These are phyloP conservation scores for Drosophila leonis DNA, from an alignment of 2,888 invertebrate genomes.

Conservation along the genomic window DNA sequence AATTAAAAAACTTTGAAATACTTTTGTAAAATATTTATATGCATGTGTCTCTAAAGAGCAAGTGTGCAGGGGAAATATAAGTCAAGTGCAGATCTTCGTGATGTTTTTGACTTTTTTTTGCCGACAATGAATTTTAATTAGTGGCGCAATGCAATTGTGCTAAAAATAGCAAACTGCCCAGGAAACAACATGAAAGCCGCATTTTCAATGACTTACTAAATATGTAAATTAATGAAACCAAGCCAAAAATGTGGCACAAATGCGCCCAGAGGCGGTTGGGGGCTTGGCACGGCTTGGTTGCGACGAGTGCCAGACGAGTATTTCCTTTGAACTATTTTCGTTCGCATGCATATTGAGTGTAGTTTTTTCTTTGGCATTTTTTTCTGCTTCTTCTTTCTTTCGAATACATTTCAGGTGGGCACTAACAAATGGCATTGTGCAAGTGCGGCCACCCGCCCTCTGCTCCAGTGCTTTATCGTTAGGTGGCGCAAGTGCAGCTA, in stretches of 20 bases:
- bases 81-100: conserved; percentile 66
- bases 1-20: conserved; percentile 1
- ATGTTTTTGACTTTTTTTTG: conserved; percentile 8
- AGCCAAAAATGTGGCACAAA: conserved; percentile 47
- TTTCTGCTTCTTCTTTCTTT: conserved; percentile 6
- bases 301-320: conserved; percentile 17
- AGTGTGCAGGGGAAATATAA: conserved; percentile 28
- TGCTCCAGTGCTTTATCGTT: conserved; percentile 36
- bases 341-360: conserved; percentile 49
- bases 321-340: conserved; percentile 77
- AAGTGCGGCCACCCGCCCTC: no score
- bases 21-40: neutral
- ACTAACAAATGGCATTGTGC: conserved; percentile 54
- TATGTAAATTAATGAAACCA: conserved; percentile 76
- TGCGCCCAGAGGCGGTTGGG: neutral
- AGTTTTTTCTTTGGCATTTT: conserved; percentile 9
- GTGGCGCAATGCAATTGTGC: conserved; percentile 46
- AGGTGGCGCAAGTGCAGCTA: conserved; percentile 70
- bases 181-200: conserved; percentile 43
- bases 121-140: conserved; percentile 74
- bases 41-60: conserved; percentile 14
- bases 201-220: conserved; percentile 66
- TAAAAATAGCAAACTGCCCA: conserved; percentile 59
- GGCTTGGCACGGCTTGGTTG: conserved; percentile 10
- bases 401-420: conserved; percentile 17